Evolutionary conservation across 2,797 vertebrate species (phyloP).

Genomic region (Schizopygopsis pylzovi): DNA sequence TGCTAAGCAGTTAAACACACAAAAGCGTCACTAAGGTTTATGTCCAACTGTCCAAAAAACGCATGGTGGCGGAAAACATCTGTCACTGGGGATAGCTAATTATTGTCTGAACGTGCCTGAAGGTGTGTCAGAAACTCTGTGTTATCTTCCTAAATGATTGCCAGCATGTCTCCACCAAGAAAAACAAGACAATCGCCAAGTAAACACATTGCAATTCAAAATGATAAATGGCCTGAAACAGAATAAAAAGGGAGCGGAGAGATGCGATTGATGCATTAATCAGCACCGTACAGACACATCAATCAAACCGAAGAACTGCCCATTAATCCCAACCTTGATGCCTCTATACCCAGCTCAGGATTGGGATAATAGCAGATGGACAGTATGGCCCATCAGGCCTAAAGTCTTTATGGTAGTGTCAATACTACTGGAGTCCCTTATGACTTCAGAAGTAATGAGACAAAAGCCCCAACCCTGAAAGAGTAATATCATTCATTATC

Average conservation of each 20-base stretch:
- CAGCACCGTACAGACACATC: conserved; percentile 28
- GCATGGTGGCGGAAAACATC: conserved; percentile 63
- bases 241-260: conserved; percentile 28
- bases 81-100: conserved; percentile 60
- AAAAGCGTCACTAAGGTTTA: conserved; percentile 50
- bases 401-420: conserved; percentile 55
- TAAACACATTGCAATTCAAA: conserved; percentile 22
- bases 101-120: conserved; percentile 58
- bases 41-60: conserved; percentile 55
- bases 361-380: conserved; percentile 53
- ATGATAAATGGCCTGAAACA: conserved; percentile 40
- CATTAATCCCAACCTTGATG: conserved; percentile 48
- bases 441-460: conserved; percentile 51
- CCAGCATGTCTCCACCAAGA: conserved; percentile 23
- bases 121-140: conserved; percentile 55
- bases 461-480: conserved; percentile 51
- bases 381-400: conserved; percentile 41
- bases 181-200: conserved; percentile 3
- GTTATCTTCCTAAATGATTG: conserved; percentile 34
- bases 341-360: conserved; percentile 16
- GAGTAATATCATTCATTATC: conserved; percentile 62
- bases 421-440: conserved; percentile 50
- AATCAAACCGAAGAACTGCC: conserved; percentile 43
- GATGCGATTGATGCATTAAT: conserved; percentile 38
- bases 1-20: conserved; percentile 42